Evolutionary conservation across 2,797 vertebrate species (phyloP).

Genomic region (Enteromius fasciolatus): DNA sequence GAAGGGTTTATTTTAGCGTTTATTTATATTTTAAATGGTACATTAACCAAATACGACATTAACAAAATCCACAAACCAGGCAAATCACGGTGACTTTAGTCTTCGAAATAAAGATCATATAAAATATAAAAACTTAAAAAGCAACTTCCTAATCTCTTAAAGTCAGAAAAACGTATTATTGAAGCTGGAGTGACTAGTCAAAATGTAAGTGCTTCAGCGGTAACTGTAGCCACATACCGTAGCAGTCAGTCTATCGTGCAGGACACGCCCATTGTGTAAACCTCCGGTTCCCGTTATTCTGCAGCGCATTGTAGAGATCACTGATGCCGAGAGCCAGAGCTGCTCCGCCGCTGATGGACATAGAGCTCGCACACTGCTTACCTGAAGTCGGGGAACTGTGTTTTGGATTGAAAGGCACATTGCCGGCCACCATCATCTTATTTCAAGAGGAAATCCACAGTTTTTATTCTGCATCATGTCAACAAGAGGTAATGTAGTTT

Average conservation of each 20-base stretch:
- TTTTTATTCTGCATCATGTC: conserved; percentile 44
- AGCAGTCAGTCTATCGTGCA: conserved; percentile 5
- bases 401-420: conserved; percentile 10
- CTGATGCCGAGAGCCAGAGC: conserved; percentile 1
- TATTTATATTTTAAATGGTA: not conserved
- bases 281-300: conserved; percentile 34
- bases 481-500: conserved; percentile 51
- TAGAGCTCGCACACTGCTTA: not conserved
- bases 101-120: not conserved
- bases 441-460: conserved; percentile 26
- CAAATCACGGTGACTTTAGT: not conserved
- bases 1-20: not conserved
- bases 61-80: too few species aligned
- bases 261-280: conserved; percentile 50
- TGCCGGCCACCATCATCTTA: not conserved
- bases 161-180: not conserved
- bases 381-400: not conserved
- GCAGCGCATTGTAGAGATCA: conserved; percentile 1
- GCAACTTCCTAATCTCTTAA: not conserved
- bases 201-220: not conserved
- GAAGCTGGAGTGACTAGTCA: not conserved
- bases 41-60: not conserved
- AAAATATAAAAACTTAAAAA: not conserved
- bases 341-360: conserved; percentile 13
- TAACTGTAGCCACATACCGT: not conserved